Percentiles rank a stretch among this genome's conserved stretches.
These are phyloP conservation scores for Venustaconcha ellipsiformis DNA, from an alignment of 1,140 invertebrate genomes.

Conservation along the genomic window DNA sequence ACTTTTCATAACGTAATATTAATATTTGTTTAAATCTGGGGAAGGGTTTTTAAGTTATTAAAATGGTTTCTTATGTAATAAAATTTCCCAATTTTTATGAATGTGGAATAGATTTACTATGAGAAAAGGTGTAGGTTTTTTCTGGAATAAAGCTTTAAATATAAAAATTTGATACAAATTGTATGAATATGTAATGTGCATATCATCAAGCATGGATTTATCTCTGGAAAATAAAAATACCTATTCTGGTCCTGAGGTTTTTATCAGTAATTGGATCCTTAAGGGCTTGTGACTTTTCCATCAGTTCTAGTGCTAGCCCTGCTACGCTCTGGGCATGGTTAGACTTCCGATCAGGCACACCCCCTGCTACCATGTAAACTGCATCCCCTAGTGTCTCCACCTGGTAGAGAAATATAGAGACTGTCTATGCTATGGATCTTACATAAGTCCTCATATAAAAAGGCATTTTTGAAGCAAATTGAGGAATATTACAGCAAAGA, in stretches of 20 bases:
- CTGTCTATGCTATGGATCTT: neutral
- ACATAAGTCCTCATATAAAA: neutral
- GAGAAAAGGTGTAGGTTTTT: neutral
- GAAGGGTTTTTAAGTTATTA: too few relatives aligned
- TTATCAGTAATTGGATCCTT: constrained; percentile 46
- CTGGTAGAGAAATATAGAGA: constrained; percentile 18
- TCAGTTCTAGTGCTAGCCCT: constrained; percentile 56
- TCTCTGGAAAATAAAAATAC: constrained; percentile 28
- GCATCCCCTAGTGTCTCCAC: constrained; percentile 77
- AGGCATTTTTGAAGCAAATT: neutral
- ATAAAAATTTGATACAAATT: neutral
- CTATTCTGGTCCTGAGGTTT: constrained; percentile 52
- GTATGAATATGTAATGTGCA: neutral
- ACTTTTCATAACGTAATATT: too few relatives aligned
- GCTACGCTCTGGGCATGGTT: constrained; percentile 61
- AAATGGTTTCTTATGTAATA: too few relatives aligned
- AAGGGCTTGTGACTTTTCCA: constrained; percentile 43
- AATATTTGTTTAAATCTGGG: too few relatives aligned
- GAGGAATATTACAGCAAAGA: too few relatives aligned
- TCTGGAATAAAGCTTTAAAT: neutral
- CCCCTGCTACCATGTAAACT: constrained; percentile 73
- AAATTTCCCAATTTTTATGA: too few relatives aligned
- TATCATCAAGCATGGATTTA: constrained; percentile 1
- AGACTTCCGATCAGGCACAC: constrained; percentile 53
- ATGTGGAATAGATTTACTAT: neutral